Evolutionary conservation across 2,888 invertebrate species (phyloP), one percentile per base, ranked within the genome.

Genomic region (Leucophora obtusa): DNA sequence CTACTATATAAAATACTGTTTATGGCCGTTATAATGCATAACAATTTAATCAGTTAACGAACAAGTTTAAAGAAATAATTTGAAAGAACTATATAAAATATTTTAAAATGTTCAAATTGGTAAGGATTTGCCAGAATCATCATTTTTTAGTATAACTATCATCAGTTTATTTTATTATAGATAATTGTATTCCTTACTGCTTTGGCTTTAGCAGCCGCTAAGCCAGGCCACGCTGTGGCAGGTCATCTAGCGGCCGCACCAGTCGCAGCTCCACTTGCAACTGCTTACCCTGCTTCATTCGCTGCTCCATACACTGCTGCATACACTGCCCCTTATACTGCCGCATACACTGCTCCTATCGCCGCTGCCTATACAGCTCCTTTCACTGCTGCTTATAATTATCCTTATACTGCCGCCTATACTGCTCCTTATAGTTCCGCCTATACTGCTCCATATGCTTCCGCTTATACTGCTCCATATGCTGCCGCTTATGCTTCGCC

Each of bases 41-140:
- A 60, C 76, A 54, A 28, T 69, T 77, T 4, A 69, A 73, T 78
- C 73, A 78, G 72, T 81, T 77, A 77, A 81, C 69, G 33, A 56
- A 33, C 28, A 66, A 68, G 71, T 71, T 58, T 81, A 15, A 21
- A 53, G 21, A 63, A 24, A 50, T 43, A 17, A 54, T 72, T 33
- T 43, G 11, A 10, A 66, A 74, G 51, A 66, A 24, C 60, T 71
- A 21, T 53, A 54, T 35, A 5, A 58, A 66, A 66, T 43, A 0
- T 11, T 71, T 38, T 3, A 73, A 78, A 70, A 78, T 82, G 77
- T 77, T 70, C 54, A 78, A 82, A 71, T 71, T 78, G 79, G 79
- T 82, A 74, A 75, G 72, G 43, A 68, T 43, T 51, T 60, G 43
- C n/a, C 1, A n/a, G n/a, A n/a, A n/a, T 7, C 6, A 6, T 1